Conservation (phyloP, 2,888 invertebrate genomes). For the Dryobota labecula region DNA sequence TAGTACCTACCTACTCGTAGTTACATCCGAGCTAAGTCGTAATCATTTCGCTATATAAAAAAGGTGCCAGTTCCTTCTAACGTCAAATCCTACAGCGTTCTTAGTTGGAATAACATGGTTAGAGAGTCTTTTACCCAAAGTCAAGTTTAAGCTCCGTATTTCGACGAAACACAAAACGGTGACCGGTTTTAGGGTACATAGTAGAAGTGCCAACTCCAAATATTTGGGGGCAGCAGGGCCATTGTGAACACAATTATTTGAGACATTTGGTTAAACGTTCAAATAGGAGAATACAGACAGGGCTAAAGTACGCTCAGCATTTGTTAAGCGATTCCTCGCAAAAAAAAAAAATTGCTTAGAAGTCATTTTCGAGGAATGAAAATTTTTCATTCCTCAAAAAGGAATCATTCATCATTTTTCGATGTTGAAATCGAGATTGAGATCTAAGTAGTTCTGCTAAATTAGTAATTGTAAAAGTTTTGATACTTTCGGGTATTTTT, state of each 20-base stretch:
- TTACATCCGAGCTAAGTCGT: no score
- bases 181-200: background rate
- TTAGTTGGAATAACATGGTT: background rate
- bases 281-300: background rate
- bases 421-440: background rate
- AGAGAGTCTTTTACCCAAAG: background rate
- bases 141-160: background rate
- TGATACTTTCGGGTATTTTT: no score
- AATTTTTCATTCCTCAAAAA: no score
- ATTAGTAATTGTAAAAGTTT: background rate
- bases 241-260: background rate
- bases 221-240: background rate
- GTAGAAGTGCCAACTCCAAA: background rate
- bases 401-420: no score
- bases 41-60: background rate
- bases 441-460: background rate
- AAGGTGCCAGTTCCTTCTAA: background rate
- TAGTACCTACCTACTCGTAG: background rate
- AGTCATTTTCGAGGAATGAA: background rate
- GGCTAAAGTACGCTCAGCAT: background rate
- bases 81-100: background rate
- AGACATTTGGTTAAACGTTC: background rate
- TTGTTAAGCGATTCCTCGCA: background rate
- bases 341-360: no score
- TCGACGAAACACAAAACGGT: slow-evolving; percentile 6